A percentile compares a stretch with the other conserved stretches of the same genome.
Conservation (phyloP, 2,888 invertebrate species). For the Drosophila prostipennis region DNA sequence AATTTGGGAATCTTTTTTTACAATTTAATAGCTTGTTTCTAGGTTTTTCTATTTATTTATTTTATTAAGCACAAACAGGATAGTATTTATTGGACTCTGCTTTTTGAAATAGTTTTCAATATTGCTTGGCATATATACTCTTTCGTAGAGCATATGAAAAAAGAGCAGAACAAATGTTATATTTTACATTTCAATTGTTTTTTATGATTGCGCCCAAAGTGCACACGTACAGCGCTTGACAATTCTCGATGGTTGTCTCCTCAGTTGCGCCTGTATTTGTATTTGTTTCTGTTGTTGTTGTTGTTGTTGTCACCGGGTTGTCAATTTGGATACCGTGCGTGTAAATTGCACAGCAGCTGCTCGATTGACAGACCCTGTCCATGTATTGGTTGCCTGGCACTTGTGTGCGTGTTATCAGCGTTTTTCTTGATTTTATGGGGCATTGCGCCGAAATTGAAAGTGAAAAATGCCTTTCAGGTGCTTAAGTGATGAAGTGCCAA, state of each 20-base stretch:
- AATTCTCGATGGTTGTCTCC: slow-evolving; percentile 35
- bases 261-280: slow-evolving; percentile 49
- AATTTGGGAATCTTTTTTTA: too few relatives aligned
- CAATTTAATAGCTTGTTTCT: too few relatives aligned
- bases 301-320: slow-evolving; percentile 55
- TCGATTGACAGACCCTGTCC: slow-evolving; percentile 63
- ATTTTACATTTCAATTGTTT: slow-evolving; percentile 80
- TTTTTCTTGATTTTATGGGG: slow-evolving; percentile 72
- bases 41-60: background rate
- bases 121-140: background rate
- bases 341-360: slow-evolving; percentile 77
- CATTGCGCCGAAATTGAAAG: slow-evolving; percentile 75
- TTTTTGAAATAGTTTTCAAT: background rate
- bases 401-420: slow-evolving; percentile 57
- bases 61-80: background rate
- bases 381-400: slow-evolving; percentile 18
- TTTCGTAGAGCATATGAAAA: slow-evolving; percentile 6
- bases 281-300: slow-evolving; percentile 45
- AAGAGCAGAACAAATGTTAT: slow-evolving; percentile 64
- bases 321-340: slow-evolving; percentile 76
- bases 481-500: slow-evolving; percentile 79
- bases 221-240: slow-evolving; percentile 65
- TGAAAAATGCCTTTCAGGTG: slow-evolving; percentile 79
- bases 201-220: slow-evolving; percentile 76
- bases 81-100: background rate